A percentile compares a stretch with the other conserved stretches of the same genome.
phyloP scores from a whole-genome alignment of 2,888 invertebrate genomes.

The Drosophila histrio region DNA sequence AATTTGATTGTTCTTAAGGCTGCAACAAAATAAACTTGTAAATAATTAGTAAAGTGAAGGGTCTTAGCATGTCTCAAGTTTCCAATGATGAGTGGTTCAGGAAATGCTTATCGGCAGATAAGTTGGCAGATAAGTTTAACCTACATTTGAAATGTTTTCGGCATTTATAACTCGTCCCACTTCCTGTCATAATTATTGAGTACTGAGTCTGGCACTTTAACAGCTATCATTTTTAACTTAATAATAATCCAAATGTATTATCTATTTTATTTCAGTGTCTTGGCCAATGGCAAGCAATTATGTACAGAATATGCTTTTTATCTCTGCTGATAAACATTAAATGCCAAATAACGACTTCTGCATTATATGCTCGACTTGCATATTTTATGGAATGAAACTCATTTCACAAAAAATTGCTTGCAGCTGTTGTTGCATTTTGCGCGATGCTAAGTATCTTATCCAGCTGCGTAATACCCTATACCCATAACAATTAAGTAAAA shows the following conservation, averaged over 20 bases:
- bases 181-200: constrained; percentile 30
- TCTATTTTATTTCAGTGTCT: background rate
- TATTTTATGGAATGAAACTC: constrained; percentile 50
- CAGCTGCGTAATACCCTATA: constrained; percentile 40
- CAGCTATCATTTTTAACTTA: constrained; percentile 3
- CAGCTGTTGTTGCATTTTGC: constrained; percentile 12
- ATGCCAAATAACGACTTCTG: constrained; percentile 30
- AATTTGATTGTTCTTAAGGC: constrained; percentile 8
- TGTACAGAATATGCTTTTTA: constrained; percentile 7
- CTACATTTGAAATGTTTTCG: constrained; percentile 30
- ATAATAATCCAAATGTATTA: constrained; percentile 4
- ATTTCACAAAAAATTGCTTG: constrained; percentile 17
- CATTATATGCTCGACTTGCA: constrained; percentile 36
- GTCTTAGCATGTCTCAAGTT: constrained; percentile 6
- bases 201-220: constrained; percentile 9
- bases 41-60: constrained; percentile 14
- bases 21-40: background rate
- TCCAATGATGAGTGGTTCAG: background rate
- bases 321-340: constrained; percentile 21
- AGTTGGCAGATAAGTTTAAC: constrained; percentile 27
- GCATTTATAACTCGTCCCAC: constrained; percentile 3
- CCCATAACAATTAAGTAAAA: background rate
- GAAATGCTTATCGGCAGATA: background rate
- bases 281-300: constrained; percentile 17
- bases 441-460: constrained; percentile 35